phyloP scores from a whole-genome alignment of 2,797 vertebrate species.

The Oreortyx pictus region DNA sequence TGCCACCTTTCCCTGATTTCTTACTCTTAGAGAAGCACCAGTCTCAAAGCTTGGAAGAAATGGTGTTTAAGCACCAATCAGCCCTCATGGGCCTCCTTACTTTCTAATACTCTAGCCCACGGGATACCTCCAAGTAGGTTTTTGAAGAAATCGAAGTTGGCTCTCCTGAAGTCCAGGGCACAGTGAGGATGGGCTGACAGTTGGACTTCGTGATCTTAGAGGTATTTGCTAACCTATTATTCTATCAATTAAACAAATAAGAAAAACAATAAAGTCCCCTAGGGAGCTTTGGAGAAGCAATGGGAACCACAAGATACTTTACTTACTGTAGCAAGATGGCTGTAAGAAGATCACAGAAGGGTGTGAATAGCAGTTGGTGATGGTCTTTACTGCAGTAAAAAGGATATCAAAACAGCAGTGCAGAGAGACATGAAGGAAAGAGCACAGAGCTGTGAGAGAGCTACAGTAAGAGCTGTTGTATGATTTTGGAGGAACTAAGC shows the following conservation, averaged over 20 bases:
- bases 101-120: too few species aligned
- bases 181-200: too few species aligned
- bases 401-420: not conserved
- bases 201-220: too few species aligned
- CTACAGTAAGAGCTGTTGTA: not conserved
- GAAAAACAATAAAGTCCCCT: not conserved
- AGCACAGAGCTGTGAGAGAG: not conserved
- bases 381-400: not conserved
- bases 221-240: too few species aligned
- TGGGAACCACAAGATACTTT: not conserved
- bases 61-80: too few species aligned
- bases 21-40: too few species aligned
- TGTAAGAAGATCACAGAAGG: constrained; percentile 15
- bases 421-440: not conserved
- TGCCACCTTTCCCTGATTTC: too few species aligned
- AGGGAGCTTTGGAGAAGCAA: not conserved
- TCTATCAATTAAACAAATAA: not conserved
- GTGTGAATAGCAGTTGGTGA: constrained; percentile 6
- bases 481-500: not conserved
- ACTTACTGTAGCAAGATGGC: not conserved
- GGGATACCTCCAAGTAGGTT: too few species aligned
- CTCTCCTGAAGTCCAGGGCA: too few species aligned
- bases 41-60: too few species aligned
- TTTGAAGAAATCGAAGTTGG: too few species aligned
- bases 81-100: too few species aligned